Evolutionary conservation across 2,797 vertebrate species (phyloP).

Genomic region (Malacoctenus gilli): DNA sequence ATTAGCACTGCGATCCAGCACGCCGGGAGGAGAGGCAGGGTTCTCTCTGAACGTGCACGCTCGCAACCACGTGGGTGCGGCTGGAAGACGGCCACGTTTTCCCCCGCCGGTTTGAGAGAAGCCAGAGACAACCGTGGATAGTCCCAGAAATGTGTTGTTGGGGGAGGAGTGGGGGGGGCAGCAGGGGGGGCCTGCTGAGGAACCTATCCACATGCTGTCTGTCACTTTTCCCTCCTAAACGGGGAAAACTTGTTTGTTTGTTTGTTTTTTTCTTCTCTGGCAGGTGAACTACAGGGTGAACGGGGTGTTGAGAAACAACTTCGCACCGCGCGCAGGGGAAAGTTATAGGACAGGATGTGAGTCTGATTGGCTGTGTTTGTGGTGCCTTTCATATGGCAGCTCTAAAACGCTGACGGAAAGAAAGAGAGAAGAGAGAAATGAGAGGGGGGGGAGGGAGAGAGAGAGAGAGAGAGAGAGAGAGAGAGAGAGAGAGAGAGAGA

Average conservation of each 20-base stretch:
- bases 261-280: slow-evolving; percentile 5
- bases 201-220: slow-evolving; percentile 75
- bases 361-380: slow-evolving; percentile 41
- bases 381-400: slow-evolving; percentile 39
- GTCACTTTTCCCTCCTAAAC: slow-evolving; percentile 70
- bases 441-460: slow-evolving; percentile 51
- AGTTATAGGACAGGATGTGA: slow-evolving; percentile 75
- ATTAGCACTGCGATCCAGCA: slow-evolving; percentile 32
- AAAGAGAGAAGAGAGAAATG: slow-evolving; percentile 55
- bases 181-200: slow-evolving; percentile 35
- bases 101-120: slow-evolving; percentile 72
- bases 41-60: slow-evolving; percentile 58
- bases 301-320: slow-evolving; percentile 32
- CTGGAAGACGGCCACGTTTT: slow-evolving; percentile 46
- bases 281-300: slow-evolving; percentile 30
- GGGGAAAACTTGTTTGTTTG: slow-evolving; percentile 34
- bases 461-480: slow-evolving; percentile 53
- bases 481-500: slow-evolving; percentile 21
- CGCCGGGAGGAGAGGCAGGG: slow-evolving; percentile 71
- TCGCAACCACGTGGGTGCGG: slow-evolving; percentile 54
- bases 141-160: slow-evolving; percentile 62
- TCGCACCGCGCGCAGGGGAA: slow-evolving; percentile 62
- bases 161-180: no score
- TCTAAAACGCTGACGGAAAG: slow-evolving; percentile 44
- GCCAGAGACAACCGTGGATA: slow-evolving; percentile 77